These are phyloP conservation scores for Drosophila histrio DNA, from an alignment of 2,888 invertebrate species.

Conservation along the genomic window DNA sequence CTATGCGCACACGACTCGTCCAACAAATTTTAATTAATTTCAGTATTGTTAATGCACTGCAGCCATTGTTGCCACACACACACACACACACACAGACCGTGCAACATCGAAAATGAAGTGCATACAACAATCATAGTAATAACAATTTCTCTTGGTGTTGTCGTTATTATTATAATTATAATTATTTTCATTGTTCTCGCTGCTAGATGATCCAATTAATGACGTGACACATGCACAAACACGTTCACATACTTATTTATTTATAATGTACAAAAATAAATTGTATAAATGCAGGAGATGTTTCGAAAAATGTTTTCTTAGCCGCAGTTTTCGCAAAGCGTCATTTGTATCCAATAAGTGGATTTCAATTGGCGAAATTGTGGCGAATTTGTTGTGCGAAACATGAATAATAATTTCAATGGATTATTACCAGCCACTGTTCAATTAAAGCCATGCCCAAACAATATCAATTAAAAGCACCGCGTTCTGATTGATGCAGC, in stretches of 20 bases:
- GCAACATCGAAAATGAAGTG: slow-evolving; percentile 30
- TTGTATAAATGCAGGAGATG: not conserved
- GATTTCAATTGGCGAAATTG: slow-evolving; percentile 5
- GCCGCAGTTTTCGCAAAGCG: not conserved
- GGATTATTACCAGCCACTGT: slow-evolving; percentile 64
- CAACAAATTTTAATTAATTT: slow-evolving; percentile 47
- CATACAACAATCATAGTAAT: slow-evolving; percentile 42
- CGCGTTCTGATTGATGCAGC: slow-evolving; percentile 62
- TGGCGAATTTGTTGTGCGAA: slow-evolving; percentile 6
- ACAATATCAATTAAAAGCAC: slow-evolving; percentile 70
- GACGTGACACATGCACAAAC: slow-evolving; percentile 27
- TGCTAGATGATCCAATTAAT: slow-evolving; percentile 72
- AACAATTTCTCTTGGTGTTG: slow-evolving; percentile 14
- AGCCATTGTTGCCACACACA: not conserved
- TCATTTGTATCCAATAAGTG: too few species aligned
- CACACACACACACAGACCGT: not conserved
- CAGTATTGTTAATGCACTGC: slow-evolving; percentile 22
- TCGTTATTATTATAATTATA: slow-evolving; percentile 27
- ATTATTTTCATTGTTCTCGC: slow-evolving; percentile 28
- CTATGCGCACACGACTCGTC: not conserved
- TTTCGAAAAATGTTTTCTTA: not conserved
- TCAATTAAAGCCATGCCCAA: slow-evolving; percentile 71
- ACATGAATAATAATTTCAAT: slow-evolving; percentile 45
- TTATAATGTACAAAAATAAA: slow-evolving; percentile 6
- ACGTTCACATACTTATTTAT: slow-evolving; percentile 2